phyloP scores from a whole-genome alignment of 2,113 vertebrate genomes.

The Vireo altiloquus region DNA sequence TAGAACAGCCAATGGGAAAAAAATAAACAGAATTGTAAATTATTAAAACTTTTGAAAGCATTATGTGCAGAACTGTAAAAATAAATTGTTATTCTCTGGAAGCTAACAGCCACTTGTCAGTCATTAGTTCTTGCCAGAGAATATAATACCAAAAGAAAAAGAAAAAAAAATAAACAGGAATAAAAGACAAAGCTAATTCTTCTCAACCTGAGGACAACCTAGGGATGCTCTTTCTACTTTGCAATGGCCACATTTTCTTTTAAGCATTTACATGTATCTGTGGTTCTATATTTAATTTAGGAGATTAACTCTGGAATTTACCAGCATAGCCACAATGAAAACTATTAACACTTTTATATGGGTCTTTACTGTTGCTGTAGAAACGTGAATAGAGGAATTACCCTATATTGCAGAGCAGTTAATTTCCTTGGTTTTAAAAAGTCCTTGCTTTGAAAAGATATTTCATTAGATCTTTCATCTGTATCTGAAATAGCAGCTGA shows the following conservation, averaged over 20 bases:
- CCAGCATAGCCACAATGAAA: not conserved
- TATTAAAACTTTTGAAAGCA: not conserved
- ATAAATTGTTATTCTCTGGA: not conserved
- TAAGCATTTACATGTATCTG: not conserved
- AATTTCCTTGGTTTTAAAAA: not conserved
- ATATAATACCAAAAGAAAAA: not conserved
- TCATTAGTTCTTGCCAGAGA: not conserved
- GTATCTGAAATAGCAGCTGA: not conserved
- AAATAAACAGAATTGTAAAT: not conserved
- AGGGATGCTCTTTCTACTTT: not conserved
- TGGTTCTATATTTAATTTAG: not conserved
- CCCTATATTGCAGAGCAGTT: not conserved
- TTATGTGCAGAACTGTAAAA: not conserved
- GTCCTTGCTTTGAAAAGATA: not conserved
- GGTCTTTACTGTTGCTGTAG: not conserved
- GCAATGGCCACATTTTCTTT: not conserved
- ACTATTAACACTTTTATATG: not conserved
- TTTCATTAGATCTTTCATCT: not conserved
- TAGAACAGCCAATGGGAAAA: not conserved
- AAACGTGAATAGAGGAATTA: not conserved
- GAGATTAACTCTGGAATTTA: not conserved
- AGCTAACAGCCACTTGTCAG: not conserved
- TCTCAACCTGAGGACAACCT: not conserved
- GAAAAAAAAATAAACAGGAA: not conserved
- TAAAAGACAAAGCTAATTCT: not conserved